Conservation (phyloP, 2,888 invertebrate genomes). For the Agrochola litura region DNA sequence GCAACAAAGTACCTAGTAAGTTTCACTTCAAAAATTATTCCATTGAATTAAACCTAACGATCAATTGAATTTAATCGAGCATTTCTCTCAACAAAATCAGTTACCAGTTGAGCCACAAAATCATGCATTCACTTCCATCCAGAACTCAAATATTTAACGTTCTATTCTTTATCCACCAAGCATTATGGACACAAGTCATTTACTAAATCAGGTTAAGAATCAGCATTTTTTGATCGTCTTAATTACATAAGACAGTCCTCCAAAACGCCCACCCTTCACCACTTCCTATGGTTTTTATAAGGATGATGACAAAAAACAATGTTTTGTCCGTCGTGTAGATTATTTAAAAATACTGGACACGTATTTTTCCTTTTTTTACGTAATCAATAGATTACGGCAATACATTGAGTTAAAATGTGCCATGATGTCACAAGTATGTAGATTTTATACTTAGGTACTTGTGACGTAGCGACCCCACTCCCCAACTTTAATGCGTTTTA, state of each 20-base stretch:
- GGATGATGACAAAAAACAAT: no score
- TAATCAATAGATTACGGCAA: no score
- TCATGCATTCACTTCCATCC: background rate
- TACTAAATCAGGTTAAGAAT: background rate
- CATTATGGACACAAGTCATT: background rate
- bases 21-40: background rate
- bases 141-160: background rate
- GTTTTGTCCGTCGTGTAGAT: no score
- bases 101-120: background rate
- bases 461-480: no score
- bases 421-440: no score
- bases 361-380: no score
- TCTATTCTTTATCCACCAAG: background rate
- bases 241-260: no score
- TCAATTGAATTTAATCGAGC: background rate
- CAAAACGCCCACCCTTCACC: no score
- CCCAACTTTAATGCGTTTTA: no score
- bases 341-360: no score
- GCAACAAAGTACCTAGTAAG: conserved; percentile 19
- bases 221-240: background rate
- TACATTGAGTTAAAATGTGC: no score
- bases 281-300: background rate
- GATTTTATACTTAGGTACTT: no score
- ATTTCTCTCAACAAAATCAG: conserved; percentile 6
- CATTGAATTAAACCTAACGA: conserved; percentile 11